Conservation (phyloP, 2,797 vertebrate genomes). For the Thripadectes ignobilis region DNA sequence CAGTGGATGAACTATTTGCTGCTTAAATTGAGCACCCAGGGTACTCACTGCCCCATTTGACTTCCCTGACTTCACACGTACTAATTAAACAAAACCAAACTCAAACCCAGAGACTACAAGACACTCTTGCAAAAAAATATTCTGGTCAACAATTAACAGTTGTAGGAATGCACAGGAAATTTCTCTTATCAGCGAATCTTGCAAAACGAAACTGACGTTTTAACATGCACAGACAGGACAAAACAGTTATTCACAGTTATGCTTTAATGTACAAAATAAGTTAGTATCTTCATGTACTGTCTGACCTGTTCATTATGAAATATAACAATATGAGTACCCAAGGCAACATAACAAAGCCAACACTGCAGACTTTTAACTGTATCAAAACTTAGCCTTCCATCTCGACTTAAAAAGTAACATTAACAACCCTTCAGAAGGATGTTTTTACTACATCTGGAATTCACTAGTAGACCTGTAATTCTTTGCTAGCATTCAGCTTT, state of each 20-base stretch:
- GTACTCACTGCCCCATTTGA: neutral
- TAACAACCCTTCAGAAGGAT: neutral
- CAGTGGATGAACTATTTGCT: neutral
- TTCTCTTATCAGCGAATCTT: neutral
- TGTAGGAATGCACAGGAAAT: neutral
- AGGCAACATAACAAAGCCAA: neutral
- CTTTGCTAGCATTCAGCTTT: neutral
- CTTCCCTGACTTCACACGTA: neutral
- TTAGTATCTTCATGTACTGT: accelerated
- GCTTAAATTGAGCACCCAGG: neutral
- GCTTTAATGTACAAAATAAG: neutral
- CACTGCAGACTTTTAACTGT: neutral
- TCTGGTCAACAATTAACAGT: neutral
- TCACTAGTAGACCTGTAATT: neutral
- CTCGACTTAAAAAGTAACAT: neutral
- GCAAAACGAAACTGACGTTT: neutral
- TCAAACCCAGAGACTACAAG: neutral
- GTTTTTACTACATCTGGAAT: neutral
- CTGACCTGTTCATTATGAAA: neutral
- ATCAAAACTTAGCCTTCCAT: neutral
- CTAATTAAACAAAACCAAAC: neutral
- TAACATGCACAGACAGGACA: neutral
- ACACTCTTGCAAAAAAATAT: neutral
- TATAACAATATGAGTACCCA: neutral
- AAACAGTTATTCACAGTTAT: neutral